Percentiles rank a stretch among this genome's conserved stretches.
These are phyloP conservation scores for Mola mola DNA, from an alignment of 2,113 vertebrate species.

Conservation along the genomic window DNA sequence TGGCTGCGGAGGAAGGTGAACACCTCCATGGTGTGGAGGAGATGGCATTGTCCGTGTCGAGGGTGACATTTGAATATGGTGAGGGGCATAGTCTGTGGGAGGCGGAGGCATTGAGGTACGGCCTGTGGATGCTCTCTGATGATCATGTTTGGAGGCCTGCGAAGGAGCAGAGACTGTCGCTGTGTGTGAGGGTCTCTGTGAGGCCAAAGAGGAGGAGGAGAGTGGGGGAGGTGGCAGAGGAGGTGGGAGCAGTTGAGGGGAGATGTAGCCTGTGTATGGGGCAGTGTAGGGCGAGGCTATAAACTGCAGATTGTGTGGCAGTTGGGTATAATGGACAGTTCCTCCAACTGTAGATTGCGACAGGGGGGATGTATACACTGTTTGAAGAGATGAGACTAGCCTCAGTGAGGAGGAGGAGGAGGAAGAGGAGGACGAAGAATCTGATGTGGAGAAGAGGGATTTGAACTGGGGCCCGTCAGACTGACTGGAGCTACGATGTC, in stretches of 20 bases:
- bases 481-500: slow-evolving; percentile 72
- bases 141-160: slow-evolving; percentile 85
- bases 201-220: slow-evolving; percentile 83
- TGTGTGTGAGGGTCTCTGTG: slow-evolving; percentile 79
- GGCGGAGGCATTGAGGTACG: slow-evolving; percentile 86
- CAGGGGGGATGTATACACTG: slow-evolving; percentile 86
- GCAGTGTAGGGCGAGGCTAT: slow-evolving; percentile 88
- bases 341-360: slow-evolving; percentile 84
- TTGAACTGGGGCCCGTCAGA: slow-evolving; percentile 87
- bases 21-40: slow-evolving; percentile 78
- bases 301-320: slow-evolving; percentile 94
- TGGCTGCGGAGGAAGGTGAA: slow-evolving; percentile 81
- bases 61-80: slow-evolving; percentile 78
- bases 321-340: slow-evolving; percentile 90
- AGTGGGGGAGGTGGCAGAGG: slow-evolving; percentile 85
- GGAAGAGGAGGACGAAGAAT: slow-evolving; percentile 76
- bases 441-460: slow-evolving; percentile 72
- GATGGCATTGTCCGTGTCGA: slow-evolving; percentile 85
- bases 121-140: slow-evolving; percentile 77
- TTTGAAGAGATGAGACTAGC: slow-evolving; percentile 85
- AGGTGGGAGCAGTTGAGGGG: slow-evolving; percentile 90
- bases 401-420: slow-evolving; percentile 67
- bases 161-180: slow-evolving; percentile 82
- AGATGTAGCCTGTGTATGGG: slow-evolving; percentile 91
- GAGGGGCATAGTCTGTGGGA: slow-evolving; percentile 82